Conservation (phyloP, 1,140 invertebrate genomes). For the Hormaphis cornu region DNA sequence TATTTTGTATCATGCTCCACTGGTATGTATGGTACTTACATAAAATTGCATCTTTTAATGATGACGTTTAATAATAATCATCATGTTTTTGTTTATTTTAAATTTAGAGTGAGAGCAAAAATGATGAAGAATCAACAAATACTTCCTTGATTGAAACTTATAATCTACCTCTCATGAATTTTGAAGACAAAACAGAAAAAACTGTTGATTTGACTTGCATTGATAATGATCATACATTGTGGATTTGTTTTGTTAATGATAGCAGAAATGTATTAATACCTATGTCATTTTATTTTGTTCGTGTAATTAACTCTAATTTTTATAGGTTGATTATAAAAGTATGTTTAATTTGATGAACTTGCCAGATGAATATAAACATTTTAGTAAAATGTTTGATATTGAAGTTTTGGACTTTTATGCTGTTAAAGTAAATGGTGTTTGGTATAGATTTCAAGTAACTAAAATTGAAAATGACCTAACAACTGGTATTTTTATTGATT, state of each 20-base stretch:
- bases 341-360: neutral
- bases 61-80: neutral
- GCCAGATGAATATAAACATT: neutral
- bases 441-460: slow-evolving; percentile 20
- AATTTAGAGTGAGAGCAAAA: neutral
- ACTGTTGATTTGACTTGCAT: neutral
- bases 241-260: slow-evolving; percentile 19
- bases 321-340: neutral
- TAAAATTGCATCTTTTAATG: neutral
- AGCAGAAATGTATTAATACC: neutral
- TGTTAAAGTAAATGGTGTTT: neutral
- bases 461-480: neutral
- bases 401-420: slow-evolving; percentile 1
- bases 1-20: neutral
- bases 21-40: neutral
- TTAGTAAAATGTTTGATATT: slow-evolving; percentile 12
- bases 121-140: neutral
- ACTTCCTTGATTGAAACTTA: neutral
- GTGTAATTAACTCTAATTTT: neutral
- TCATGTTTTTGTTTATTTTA: no score
- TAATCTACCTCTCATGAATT: neutral
- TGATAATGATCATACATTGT: neutral
- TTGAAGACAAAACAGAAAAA: slow-evolving; percentile 3
- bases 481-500: slow-evolving; percentile 16
- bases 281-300: neutral